Base-by-base conservation (phyloP, 2,888 invertebrate genomes). In the Rotaria macrura region DNA sequence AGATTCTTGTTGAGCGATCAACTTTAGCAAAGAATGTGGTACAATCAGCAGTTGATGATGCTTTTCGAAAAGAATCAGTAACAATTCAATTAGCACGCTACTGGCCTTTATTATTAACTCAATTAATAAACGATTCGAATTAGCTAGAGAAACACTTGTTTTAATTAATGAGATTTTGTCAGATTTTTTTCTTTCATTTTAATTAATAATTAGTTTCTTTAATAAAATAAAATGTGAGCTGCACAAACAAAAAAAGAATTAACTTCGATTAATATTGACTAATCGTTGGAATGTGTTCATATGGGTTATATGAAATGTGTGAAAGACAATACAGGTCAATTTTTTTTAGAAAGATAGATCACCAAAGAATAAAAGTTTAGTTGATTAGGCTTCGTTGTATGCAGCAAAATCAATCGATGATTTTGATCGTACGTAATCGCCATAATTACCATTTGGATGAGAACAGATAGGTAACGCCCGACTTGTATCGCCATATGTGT, bases 401-500 rank as follows among this genome's bases (percentile, higher is more conserved):
- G 20, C 10, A 4, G 20, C 2, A 20, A 52, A 52, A 23, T 52
- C 4, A 5, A 52, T 7, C 23, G 34, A 29, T 29, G 65, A 23
- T 65, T 65, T 29, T 29, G 65, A 65, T 29, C 65, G 65, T 65
- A 87, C 49, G 55, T 83, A 85, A 43, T 88, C 88, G 43, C 89
- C 90, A 87, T 87, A 90, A 40, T 88, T 88, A 3, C 86, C 79
- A 52, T 87, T 86, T 49, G 88, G 85, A 85, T 91, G 91, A 23
- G 88, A 87, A 86, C 91, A 91, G 3, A 90, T 89, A 40, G 89
- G 89, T 74, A 91, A 87, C 10, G 88, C 87, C 79, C 91, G 88
- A 17, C 90, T 90, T 9, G 90, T 90, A 87, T 91, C 90, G 10
- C 91, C 91, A 84, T 91, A 91, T 2, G 91, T 91, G 87, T 90